Evolutionary conservation across 2,113 vertebrate genomes (phyloP).

Genomic region (Onychostoma macrolepis): DNA sequence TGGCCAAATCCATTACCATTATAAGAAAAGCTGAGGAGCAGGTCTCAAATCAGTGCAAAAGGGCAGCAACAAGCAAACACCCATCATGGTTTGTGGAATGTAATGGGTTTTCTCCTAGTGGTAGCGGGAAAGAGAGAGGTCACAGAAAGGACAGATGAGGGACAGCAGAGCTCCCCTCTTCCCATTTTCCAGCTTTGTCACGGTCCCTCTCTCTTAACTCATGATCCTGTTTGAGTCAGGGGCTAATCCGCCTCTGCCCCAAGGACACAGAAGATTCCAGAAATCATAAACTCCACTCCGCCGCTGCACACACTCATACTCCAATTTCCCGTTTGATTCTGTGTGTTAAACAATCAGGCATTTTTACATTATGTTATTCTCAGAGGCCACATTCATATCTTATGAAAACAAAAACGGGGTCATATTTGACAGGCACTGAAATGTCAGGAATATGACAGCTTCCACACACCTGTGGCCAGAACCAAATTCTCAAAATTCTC

Average conservation of each 20-base stretch:
- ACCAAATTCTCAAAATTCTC: neutral
- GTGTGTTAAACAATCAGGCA: neutral
- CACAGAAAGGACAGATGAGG: slow-evolving; percentile 50
- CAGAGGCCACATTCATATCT: neutral
- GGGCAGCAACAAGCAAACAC: slow-evolving; percentile 34
- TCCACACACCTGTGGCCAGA: neutral
- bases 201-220: slow-evolving; percentile 49
- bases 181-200: slow-evolving; percentile 58
- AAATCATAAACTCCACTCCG: slow-evolving; percentile 48
- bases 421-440: neutral
- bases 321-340: slow-evolving; percentile 11
- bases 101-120: slow-evolving; percentile 16
- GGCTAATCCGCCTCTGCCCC: slow-evolving; percentile 52
- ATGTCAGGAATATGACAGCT: neutral
- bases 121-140: slow-evolving; percentile 39
- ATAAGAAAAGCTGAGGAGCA: slow-evolving; percentile 34
- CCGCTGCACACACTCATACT: slow-evolving; percentile 3
- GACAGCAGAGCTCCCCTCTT: slow-evolving; percentile 20
- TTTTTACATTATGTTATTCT: neutral
- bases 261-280: slow-evolving; percentile 51
- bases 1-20: slow-evolving; percentile 18
- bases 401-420: neutral
- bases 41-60: slow-evolving; percentile 33
- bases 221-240: slow-evolving; percentile 52
- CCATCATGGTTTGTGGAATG: slow-evolving; percentile 41